phyloP scores from a whole-genome alignment of 2,113 vertebrate species.

The Bolborhynchus lineola region DNA sequence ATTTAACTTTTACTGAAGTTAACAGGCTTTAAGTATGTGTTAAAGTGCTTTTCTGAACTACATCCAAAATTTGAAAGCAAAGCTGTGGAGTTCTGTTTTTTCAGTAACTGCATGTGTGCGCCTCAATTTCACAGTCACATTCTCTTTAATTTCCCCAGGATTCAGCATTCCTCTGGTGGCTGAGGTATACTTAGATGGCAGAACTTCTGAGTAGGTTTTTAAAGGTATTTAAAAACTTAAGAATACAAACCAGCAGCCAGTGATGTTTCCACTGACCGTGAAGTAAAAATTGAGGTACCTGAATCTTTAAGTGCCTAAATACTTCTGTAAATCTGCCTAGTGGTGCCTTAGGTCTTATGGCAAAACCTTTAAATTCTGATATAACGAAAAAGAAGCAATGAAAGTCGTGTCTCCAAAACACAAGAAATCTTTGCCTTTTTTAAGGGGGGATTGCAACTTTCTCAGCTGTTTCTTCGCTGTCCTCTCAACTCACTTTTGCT shows the following conservation, averaged over 20 bases:
- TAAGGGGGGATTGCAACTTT: rapidly evolving
- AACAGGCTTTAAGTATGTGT: background rate
- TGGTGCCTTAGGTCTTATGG: background rate
- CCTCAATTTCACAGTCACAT: background rate
- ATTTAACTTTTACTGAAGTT: background rate
- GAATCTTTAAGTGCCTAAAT: background rate
- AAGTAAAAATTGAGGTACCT: background rate
- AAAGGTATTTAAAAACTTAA: background rate
- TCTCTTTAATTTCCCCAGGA: background rate
- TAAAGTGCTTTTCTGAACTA: constrained; percentile 9
- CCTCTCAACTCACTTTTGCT: background rate
- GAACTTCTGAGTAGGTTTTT: background rate
- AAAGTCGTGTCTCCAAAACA: background rate
- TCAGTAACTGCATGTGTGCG: background rate
- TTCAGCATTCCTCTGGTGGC: background rate
- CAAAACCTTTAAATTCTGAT: background rate
- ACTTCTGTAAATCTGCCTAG: background rate
- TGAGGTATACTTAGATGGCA: background rate
- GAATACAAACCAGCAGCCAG: background rate
- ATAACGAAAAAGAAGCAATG: background rate
- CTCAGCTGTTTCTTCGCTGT: background rate
- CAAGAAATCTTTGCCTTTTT: background rate
- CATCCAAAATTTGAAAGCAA: background rate
- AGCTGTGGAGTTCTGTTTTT: background rate
- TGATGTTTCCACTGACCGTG: background rate